Evolutionary conservation across 2,888 invertebrate genomes (phyloP).

Genomic region (Biston betularia): DNA sequence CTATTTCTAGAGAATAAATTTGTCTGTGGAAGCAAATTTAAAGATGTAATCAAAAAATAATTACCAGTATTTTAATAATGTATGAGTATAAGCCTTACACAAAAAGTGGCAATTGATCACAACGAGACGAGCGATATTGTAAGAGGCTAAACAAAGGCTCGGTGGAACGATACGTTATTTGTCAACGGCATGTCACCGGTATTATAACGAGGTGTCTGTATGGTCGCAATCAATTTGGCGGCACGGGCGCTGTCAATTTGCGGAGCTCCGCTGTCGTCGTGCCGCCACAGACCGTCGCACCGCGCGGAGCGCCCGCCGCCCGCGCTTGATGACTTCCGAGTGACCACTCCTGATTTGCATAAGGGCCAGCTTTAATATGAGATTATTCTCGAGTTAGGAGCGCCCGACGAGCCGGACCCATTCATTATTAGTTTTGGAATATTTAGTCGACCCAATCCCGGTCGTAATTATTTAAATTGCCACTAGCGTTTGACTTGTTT

Average conservation of each 20-base stretch:
- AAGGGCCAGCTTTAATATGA: constrained; percentile 81
- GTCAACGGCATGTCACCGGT: constrained; percentile 55
- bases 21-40: too few species aligned
- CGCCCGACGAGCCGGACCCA: constrained; percentile 64
- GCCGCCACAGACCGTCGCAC: constrained; percentile 38
- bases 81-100: neutral
- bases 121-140: constrained; percentile 36
- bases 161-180: constrained; percentile 50
- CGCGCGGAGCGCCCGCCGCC: constrained; percentile 39
- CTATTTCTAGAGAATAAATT: too few species aligned
- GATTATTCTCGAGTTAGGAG: constrained; percentile 80
- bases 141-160: constrained; percentile 43
- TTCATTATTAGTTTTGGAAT: constrained; percentile 82
- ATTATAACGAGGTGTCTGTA: constrained; percentile 69
- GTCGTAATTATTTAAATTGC: constrained; percentile 68
- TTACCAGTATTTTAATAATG: neutral
- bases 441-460: constrained; percentile 70
- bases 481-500: constrained; percentile 61
- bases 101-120: constrained; percentile 12
- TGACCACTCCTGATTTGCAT: constrained; percentile 83
- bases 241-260: constrained; percentile 77
- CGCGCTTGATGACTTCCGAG: constrained; percentile 80
- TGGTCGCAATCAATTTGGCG: constrained; percentile 77
- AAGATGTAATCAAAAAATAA: too few species aligned
- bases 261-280: constrained; percentile 44